Percentiles rank a stretch among this genome's conserved stretches.
phyloP scores from a whole-genome alignment of 2,113 vertebrate species.

The Bufo gargarizans region DNA sequence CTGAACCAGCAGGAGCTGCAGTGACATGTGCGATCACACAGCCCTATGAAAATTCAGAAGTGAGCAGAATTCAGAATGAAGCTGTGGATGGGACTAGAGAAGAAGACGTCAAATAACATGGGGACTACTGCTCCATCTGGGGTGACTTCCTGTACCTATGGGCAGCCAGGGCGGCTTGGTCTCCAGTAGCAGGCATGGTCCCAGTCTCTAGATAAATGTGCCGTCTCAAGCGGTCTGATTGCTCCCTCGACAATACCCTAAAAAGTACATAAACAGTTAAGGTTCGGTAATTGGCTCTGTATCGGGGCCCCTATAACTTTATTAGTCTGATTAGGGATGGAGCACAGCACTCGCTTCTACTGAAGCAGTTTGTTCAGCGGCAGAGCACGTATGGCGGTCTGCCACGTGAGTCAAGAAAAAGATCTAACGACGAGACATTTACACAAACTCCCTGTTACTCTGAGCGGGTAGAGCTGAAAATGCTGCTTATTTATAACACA shows the following conservation, averaged over 20 bases:
- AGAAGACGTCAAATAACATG: too few relatives aligned
- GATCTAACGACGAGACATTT: not conserved
- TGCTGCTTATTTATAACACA: too few relatives aligned
- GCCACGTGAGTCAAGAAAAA: not conserved
- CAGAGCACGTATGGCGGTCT: not conserved
- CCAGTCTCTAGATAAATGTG: not conserved
- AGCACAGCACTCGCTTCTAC: not conserved
- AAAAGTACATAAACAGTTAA: not conserved
- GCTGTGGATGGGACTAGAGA: too few relatives aligned
- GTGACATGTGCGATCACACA: too few relatives aligned
- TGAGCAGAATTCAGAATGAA: too few relatives aligned
- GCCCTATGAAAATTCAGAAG: too few relatives aligned
- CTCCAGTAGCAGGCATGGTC: not conserved
- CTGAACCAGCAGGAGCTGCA: too few relatives aligned
- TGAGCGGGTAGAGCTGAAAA: too few relatives aligned
- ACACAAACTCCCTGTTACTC: too few relatives aligned
- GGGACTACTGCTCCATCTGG: too few relatives aligned
- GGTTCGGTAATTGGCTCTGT: too few relatives aligned
- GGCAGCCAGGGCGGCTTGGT: not conserved
- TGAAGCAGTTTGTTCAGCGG: not conserved
- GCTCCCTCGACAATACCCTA: not conserved
- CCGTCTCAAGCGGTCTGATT: not conserved
- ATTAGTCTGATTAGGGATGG: not conserved
- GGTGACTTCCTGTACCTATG: too few relatives aligned
- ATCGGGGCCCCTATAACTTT: not conserved